phyloP scores from a whole-genome alignment of 2,113 vertebrate species.

The Megaceryle maxima region DNA sequence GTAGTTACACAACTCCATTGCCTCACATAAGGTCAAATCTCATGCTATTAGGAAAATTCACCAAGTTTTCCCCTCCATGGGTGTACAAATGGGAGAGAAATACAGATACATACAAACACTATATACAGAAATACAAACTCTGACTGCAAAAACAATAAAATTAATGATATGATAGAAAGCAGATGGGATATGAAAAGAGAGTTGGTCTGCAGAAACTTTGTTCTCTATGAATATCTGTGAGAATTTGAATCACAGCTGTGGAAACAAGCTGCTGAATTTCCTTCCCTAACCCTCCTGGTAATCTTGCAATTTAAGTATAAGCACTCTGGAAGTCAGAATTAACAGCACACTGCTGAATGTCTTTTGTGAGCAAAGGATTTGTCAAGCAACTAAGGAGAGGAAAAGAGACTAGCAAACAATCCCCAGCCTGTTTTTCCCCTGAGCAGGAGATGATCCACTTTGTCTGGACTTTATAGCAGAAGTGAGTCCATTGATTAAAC shows the following conservation, averaged over 20 bases:
- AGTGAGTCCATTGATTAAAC: background rate
- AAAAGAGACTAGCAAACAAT: background rate
- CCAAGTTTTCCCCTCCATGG: background rate
- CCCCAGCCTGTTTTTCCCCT: background rate
- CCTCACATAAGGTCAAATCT: background rate
- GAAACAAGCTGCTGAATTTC: constrained; percentile 37
- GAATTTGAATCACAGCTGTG: constrained; percentile 37
- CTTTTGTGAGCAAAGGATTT: background rate
- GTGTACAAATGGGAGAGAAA: background rate
- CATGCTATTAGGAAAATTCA: background rate
- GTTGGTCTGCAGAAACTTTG: background rate
- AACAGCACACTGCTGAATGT: background rate
- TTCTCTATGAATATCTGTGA: background rate
- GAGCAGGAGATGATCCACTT: background rate
- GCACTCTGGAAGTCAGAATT: background rate
- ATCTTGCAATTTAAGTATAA: background rate
- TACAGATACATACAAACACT: background rate
- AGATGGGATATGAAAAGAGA: background rate
- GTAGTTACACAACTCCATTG: background rate
- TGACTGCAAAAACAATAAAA: background rate
- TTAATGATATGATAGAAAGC: background rate
- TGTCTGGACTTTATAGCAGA: background rate
- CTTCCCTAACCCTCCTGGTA: background rate
- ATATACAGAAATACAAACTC: background rate
- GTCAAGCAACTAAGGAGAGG: background rate